These are phyloP conservation scores for Drosophila equinoxialis DNA, from an alignment of 1,140 invertebrate genomes.

Conservation along the genomic window DNA sequence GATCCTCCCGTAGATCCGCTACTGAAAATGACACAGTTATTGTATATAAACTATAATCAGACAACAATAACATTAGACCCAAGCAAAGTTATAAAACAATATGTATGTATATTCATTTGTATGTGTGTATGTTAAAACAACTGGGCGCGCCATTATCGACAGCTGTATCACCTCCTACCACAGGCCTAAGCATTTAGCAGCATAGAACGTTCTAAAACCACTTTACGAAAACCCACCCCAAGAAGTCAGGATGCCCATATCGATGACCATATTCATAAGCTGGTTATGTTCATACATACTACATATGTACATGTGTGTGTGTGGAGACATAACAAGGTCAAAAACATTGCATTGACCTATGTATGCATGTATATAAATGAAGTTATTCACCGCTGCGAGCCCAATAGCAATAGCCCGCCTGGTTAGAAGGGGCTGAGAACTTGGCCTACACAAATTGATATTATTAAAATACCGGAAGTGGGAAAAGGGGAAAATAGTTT, in stretches of 20 bases:
- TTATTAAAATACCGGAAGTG: too few species aligned
- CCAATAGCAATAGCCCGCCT: too few species aligned
- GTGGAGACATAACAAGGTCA: constrained; percentile 1
- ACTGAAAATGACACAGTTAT: constrained; percentile 9
- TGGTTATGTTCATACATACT: not conserved
- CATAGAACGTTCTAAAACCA: too few species aligned
- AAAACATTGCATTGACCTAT: constrained; percentile 12
- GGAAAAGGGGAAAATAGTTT: too few species aligned
- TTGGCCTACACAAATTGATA: too few species aligned
- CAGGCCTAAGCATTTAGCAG: too few species aligned
- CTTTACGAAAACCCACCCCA: too few species aligned
- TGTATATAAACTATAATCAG: constrained; percentile 5
- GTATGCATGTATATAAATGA: not conserved
- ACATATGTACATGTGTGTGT: not conserved
- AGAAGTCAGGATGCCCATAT: too few species aligned
- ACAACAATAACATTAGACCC: constrained; percentile 11
- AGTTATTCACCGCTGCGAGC: too few species aligned
- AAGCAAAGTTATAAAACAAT: not conserved
- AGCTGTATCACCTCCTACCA: not conserved
- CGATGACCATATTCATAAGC: too few species aligned
- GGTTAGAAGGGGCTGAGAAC: too few species aligned
- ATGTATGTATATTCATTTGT: not conserved
- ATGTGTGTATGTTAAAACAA: not conserved
- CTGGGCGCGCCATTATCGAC: not conserved
- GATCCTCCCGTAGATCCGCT: too few species aligned